Base-by-base conservation (phyloP, 2,888 invertebrate species). In the Sarcophaga carnaria region DNA sequence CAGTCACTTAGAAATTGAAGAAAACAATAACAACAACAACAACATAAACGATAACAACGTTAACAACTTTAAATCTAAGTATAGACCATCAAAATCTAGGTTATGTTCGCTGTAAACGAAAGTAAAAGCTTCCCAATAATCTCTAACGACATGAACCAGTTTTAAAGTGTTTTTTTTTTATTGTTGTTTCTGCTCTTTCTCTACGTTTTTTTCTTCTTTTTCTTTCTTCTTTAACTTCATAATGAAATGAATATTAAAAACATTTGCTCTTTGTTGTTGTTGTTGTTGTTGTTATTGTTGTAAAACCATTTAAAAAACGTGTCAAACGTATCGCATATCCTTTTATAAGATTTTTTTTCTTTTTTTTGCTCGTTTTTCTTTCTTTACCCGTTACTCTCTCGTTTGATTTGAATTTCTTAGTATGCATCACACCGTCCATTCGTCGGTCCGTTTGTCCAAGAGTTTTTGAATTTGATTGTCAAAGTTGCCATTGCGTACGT, bases 111-210 rank as follows among this genome's bases (percentile, higher is more conserved):
- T 78, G 25, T 81, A 66, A 87, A 87, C 75, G 87, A 87, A 87
- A 87, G 87, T 87, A 84, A 87, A 87, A 84, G 75, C 84, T 87
- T 84, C 49, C 37, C 81, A 78, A 81, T 84, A 75, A 76, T 70
- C 77, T 78, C 78, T 71, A 76, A 72, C 75, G 66, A 67, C 62
- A 72, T 85, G 85, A 85, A 85, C 85, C 81, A 85, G 85, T 85
- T 85, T 81, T 37, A 10, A 37, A 37, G 2, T 37, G 0, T 37
- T 37, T 37, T 37, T 37, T 37, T 37, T 8, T 37, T 37, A 10
- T 37, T 37, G 37, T 37, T 37, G 8, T 37, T 37, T 8, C 10
- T 37, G 37, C 37, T 37, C 37, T 37, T 37, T 37, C 10, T 64
- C 4, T 17, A 27, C 64, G 67, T 70, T 54, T 83, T 47, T 70